A percentile compares a stretch with the other conserved stretches of the same genome.
These are phyloP conservation scores for Xerus inauris DNA, from an alignment of 2,113 vertebrate species.

Conservation along the genomic window DNA sequence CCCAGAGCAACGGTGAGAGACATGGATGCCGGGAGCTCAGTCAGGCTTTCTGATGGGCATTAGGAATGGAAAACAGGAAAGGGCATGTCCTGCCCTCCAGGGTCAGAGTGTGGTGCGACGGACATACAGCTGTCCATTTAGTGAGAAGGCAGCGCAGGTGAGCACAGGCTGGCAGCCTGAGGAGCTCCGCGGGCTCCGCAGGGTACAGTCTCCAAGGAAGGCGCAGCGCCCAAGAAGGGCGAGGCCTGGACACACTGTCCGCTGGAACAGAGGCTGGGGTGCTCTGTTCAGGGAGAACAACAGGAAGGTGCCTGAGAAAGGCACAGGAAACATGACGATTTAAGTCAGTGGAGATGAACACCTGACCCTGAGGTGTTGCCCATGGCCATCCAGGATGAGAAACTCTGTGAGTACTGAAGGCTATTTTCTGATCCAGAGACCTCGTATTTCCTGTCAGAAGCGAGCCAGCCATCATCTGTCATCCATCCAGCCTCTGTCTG, in stretches of 20 bases:
- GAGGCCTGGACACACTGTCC: neutral
- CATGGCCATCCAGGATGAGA: neutral
- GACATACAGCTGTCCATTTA: neutral
- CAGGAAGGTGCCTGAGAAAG: neutral
- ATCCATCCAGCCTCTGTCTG: neutral
- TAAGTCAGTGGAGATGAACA: no score
- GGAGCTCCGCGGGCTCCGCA: no score
- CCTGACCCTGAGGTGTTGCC: neutral
- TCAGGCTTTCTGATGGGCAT: neutral
- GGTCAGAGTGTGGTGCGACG: no score
- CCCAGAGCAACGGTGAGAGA: neutral
- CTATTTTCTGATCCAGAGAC: neutral
- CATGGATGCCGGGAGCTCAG: neutral
- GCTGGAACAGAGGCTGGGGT: neutral
- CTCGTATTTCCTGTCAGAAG: neutral
- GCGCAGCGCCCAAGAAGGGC: accelerated
- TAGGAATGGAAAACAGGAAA: neutral
- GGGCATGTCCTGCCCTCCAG: neutral
- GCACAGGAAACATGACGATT: neutral
- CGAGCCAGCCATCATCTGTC: neutral
- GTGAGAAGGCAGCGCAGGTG: accelerated
- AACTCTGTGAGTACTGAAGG: neutral
- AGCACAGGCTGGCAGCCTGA: no score
- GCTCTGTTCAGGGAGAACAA: neutral
- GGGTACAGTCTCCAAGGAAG: no score